Evolutionary conservation across 2,113 vertebrate genomes (phyloP), one percentile per base, ranked within the genome.

Genomic region (Nycticebus coucang): DNA sequence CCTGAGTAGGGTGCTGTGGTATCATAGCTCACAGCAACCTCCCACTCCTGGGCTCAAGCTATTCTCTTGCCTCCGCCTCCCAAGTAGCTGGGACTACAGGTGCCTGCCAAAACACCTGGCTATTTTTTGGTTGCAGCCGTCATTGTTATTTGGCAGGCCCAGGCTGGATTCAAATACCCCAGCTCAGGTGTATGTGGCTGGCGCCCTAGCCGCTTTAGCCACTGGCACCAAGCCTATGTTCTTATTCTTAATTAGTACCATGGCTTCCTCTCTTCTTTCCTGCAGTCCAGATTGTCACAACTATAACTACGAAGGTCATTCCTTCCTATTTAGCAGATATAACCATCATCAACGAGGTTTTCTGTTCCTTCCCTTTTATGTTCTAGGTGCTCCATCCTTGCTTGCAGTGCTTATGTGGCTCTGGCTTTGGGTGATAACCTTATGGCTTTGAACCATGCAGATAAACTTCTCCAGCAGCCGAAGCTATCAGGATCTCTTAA

Each of bases 401-500:
- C 99, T 1, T 99, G 99, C 84, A 99, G 99, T 78, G 99, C 99
- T 11, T 99, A 99, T 0, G 99, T 99, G 94, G 99, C 99, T 12
- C 98, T 99, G 96, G 99, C 99, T 71, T 97, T 99, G 97, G 99
- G 99, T 15, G 99, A 99, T 97, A 99, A 99, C 98, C 98, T 99
- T 26, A 99, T 99, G 99, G 99, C 99, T 93, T 96, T 99, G 93
- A 99, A 99, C 97, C 99, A 99, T 0, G 99, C 99, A 62, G 99
- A 99, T 93, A 99, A 99, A 95, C 99, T 99, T 85, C 99, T 99
- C 85, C 99, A 99, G 98, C 99, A 99, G 97, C 98, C 99, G 71
- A 99, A 99, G 97, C 98, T 99, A 92, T 99, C 99, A 2, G 99
- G 99, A 87, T 99, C 99, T 50, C 99, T 99, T 45, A 99, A 99